Conservation (phyloP, 2,888 invertebrate genomes). For the Ochropleura leucogaster region DNA sequence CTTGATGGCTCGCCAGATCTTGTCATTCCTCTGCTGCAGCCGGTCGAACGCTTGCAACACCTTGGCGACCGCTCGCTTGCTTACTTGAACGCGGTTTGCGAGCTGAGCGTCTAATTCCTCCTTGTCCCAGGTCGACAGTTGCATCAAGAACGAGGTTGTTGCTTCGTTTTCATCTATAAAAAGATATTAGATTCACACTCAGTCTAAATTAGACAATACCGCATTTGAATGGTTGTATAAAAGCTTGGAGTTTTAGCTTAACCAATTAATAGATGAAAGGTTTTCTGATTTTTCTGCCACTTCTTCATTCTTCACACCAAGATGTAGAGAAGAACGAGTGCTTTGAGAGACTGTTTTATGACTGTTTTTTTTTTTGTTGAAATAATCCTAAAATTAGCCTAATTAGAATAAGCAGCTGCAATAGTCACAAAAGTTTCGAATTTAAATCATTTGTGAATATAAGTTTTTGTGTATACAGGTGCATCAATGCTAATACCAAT, state of each 20-base stretch:
- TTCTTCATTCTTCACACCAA: neutral
- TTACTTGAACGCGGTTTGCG: conserved; percentile 98
- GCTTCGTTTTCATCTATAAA: conserved; percentile 97
- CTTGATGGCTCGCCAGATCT: conserved; percentile 96
- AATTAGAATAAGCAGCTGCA: neutral
- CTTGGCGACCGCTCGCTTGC: conserved; percentile 98
- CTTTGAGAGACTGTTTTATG: neutral
- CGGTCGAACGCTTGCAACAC: conserved; percentile 99
- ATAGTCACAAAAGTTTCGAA: neutral
- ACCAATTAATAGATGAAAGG: neutral
- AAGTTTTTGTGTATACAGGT: neutral
- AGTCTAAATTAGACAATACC: neutral
- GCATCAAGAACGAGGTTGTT: conserved; percentile 98
- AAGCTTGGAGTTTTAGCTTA: neutral
- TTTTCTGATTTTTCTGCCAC: neutral
- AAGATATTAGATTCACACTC: conserved; percentile 2
- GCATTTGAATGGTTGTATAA: neutral
- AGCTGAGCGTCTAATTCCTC: conserved; percentile 99
- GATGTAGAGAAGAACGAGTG: neutral
- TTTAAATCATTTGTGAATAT: neutral
- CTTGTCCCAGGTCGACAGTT: conserved; percentile 99
- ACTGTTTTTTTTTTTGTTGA: neutral
- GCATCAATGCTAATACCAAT: neutral
- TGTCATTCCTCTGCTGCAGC: conserved; percentile 98
- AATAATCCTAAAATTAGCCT: neutral